Conservation (phyloP, 2,113 vertebrate genomes). For the Dissostichus mawsoni region DNA sequence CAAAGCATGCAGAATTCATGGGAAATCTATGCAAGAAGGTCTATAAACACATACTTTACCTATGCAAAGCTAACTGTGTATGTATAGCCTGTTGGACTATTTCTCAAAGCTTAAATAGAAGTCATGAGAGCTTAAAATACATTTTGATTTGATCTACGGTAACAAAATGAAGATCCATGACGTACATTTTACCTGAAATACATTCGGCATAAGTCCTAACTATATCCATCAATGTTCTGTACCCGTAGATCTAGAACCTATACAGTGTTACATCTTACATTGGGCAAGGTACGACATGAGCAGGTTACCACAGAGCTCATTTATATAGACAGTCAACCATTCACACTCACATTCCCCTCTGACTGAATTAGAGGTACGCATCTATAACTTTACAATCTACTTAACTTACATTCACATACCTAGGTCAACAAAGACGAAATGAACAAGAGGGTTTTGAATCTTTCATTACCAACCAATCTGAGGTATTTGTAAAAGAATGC, state of each 20-base stretch:
- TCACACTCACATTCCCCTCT: not conserved
- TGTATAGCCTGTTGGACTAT: not conserved
- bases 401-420: not conserved
- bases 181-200: not conserved
- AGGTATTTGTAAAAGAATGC: not conserved
- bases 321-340: not conserved
- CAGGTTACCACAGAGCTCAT: not conserved
- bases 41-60: not conserved
- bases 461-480: not conserved
- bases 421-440: not conserved
- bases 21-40: too few species aligned
- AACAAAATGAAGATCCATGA: not conserved
- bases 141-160: not conserved
- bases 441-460: not conserved
- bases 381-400: not conserved
- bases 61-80: not conserved
- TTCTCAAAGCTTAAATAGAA: not conserved
- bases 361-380: not conserved
- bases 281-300: not conserved
- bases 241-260: not conserved
- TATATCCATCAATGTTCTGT: not conserved
- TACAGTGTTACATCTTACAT: not conserved
- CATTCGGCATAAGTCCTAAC: not conserved
- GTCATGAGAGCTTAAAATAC: constrained; percentile 1
- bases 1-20: not conserved